These are phyloP conservation scores for Ahaetulla prasina DNA, from an alignment of 2,113 vertebrate species.

Conservation along the genomic window DNA sequence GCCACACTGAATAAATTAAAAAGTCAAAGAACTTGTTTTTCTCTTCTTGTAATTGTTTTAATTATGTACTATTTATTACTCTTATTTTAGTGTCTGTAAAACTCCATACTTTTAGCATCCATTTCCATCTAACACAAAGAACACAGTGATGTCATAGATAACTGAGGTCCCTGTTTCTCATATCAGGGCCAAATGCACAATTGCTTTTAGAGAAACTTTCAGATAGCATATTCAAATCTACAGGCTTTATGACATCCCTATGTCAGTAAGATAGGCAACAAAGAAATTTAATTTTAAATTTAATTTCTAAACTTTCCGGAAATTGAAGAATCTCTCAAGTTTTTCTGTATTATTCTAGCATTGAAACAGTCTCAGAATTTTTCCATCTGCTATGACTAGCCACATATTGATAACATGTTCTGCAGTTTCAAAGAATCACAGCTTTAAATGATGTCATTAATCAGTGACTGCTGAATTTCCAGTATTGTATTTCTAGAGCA, in stretches of 20 bases:
- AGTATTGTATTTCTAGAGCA: background rate
- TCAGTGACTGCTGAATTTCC: conserved; percentile 4
- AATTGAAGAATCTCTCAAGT: background rate
- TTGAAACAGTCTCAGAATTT: background rate
- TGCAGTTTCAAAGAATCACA: conserved; percentile 11
- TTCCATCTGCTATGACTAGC: background rate
- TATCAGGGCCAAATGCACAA: background rate
- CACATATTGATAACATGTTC: background rate
- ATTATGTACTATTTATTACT: background rate
- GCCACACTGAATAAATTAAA: background rate
- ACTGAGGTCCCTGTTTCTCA: background rate
- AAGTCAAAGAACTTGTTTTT: background rate
- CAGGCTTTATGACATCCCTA: background rate
- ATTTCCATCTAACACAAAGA: background rate
- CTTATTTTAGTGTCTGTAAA: background rate
- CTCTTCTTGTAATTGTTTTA: background rate
- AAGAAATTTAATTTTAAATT: background rate
- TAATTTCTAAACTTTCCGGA: background rate
- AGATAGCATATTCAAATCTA: too few relatives aligned
- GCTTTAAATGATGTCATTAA: background rate
- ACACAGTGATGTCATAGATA: background rate
- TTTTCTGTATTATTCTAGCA: background rate
- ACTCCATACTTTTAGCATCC: background rate
- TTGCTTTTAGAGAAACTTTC: background rate
- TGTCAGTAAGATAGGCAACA: background rate